Percentiles rank a stretch among this genome's conserved stretches.
phyloP scores from a whole-genome alignment of 2,888 invertebrate species.

The Conchocele bisecta region DNA sequence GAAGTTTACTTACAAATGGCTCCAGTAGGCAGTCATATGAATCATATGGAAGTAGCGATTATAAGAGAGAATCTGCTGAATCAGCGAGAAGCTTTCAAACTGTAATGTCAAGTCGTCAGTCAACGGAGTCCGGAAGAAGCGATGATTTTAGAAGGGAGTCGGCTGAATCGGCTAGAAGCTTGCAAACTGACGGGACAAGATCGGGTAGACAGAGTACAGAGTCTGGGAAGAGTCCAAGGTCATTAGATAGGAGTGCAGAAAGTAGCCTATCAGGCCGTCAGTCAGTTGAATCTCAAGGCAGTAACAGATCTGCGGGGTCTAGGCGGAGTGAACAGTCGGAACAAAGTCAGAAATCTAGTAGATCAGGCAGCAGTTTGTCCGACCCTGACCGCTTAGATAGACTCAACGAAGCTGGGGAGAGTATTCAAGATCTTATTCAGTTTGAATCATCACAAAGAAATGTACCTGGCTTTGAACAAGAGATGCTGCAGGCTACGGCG shows the following conservation, averaged over 20 bases:
- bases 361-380: slow-evolving; percentile 7
- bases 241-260: slow-evolving; percentile 34
- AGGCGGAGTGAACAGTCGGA: slow-evolving; percentile 28
- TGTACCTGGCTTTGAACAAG: background rate
- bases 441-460: slow-evolving; percentile 55
- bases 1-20: background rate
- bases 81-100: slow-evolving; percentile 26
- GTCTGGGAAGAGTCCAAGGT: slow-evolving; percentile 39
- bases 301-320: slow-evolving; percentile 33
- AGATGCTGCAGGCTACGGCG: background rate
- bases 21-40: background rate
- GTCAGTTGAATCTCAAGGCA: slow-evolving; percentile 47
- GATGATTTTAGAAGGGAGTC: slow-evolving; percentile 45
- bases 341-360: slow-evolving; percentile 16
- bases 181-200: slow-evolving; percentile 3
- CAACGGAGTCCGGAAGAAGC: slow-evolving; percentile 36
- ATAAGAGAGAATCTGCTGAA: slow-evolving; percentile 31
- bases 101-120: slow-evolving; percentile 27
- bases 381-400: slow-evolving; percentile 39
- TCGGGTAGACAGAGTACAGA: slow-evolving; percentile 35
- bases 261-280: slow-evolving; percentile 40
- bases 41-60: background rate
- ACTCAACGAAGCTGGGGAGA: slow-evolving; percentile 45
- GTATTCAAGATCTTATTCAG: slow-evolving; percentile 53
- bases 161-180: slow-evolving; percentile 21